Evolutionary conservation across 2,888 invertebrate species (phyloP).

Genomic region (Ormyrus thymus): DNA sequence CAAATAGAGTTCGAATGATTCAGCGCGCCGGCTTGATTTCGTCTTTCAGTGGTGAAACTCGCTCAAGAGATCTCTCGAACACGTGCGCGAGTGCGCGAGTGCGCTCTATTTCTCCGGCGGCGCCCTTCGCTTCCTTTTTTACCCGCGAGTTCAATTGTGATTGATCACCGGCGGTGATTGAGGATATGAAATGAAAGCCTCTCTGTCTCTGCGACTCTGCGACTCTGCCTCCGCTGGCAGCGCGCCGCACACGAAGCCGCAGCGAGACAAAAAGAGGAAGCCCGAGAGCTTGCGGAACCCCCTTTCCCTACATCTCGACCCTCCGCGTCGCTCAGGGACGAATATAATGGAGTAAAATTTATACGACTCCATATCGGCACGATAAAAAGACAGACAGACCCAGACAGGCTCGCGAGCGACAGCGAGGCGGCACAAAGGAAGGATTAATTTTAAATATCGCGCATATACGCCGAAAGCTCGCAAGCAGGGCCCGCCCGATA

Average conservation of each 20-base stretch:
- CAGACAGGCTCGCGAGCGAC: slow-evolving; percentile 55
- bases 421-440: slow-evolving; percentile 69
- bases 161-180: slow-evolving; percentile 73
- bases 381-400: slow-evolving; percentile 72
- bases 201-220: slow-evolving; percentile 51
- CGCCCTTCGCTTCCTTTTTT: slow-evolving; percentile 49
- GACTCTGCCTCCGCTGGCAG: slow-evolving; percentile 44
- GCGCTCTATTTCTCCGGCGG: slow-evolving; percentile 35
- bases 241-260: slow-evolving; percentile 54
- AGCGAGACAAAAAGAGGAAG: slow-evolving; percentile 68
- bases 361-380: slow-evolving; percentile 72
- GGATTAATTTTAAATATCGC: slow-evolving; percentile 75
- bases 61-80: slow-evolving; percentile 23
- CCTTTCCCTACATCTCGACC: slow-evolving; percentile 53
- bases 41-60: slow-evolving; percentile 28
- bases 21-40: slow-evolving; percentile 20
- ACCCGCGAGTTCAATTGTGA: slow-evolving; percentile 70
- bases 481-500: slow-evolving; percentile 29
- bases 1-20: slow-evolving; percentile 38
- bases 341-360: slow-evolving; percentile 73
- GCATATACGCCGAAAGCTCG: slow-evolving; percentile 46
- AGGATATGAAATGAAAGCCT: slow-evolving; percentile 71
- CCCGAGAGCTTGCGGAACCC: slow-evolving; percentile 56
- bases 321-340: slow-evolving; percentile 57
- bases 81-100: slow-evolving; percentile 22